Conservation (phyloP, 2,888 invertebrate genomes). For the Nephrotoma flavescens region DNA sequence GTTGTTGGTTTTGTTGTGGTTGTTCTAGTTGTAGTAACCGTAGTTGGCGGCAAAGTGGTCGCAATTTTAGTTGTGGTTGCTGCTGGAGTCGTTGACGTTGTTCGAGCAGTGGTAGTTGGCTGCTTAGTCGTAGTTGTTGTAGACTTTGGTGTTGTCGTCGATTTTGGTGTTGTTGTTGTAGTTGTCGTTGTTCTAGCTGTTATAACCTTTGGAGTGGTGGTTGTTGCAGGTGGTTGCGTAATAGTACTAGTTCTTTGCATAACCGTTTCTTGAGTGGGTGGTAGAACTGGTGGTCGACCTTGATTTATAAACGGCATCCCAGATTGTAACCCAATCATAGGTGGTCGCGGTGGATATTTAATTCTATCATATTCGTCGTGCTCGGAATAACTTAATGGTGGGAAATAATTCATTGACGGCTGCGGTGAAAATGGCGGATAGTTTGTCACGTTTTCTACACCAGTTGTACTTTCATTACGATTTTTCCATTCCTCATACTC, state of each 20-base stretch:
- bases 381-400: neutral
- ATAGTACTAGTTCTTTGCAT: neutral
- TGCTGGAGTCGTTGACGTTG: neutral
- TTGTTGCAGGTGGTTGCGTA: slow-evolving; percentile 12
- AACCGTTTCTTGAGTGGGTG: neutral
- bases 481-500: slow-evolving; percentile 1
- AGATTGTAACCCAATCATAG: neutral
- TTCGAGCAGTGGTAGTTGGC: slow-evolving; percentile 9
- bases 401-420: neutral
- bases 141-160: slow-evolving; percentile 7
- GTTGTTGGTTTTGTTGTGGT: neutral
- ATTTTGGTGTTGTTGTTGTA: slow-evolving; percentile 7
- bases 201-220: neutral
- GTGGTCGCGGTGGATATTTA: neutral
- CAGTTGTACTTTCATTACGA: neutral
- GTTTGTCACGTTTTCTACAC: neutral
- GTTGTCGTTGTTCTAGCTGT: slow-evolving; percentile 8
- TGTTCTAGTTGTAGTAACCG: neutral
- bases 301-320: neutral
- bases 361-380: neutral
- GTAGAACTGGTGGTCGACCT: neutral
- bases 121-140: neutral
- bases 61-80: neutral
- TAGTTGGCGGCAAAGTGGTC: slow-evolving; percentile 5
- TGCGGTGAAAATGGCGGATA: slow-evolving; percentile 3